Evolutionary conservation across 35 echinoderm and acorn worm genomes (phyloP).

Genomic region (Lytechinus pictus): DNA sequence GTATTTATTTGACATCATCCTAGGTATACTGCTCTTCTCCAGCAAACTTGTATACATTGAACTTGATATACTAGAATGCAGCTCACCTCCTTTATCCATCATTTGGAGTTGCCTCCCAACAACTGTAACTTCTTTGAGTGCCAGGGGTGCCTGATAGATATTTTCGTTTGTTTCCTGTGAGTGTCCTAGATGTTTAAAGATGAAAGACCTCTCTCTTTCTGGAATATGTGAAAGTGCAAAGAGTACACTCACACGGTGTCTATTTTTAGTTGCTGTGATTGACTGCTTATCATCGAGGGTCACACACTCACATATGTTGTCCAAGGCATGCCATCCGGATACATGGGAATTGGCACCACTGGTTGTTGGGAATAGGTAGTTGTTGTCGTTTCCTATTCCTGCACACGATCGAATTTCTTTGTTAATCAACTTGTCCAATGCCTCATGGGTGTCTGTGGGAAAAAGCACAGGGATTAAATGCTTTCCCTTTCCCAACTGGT

Average conservation of each 20-base stretch:
- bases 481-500: neutral
- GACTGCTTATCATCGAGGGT: neutral
- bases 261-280: too few relatives aligned
- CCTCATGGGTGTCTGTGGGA: neutral
- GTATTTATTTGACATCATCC: too few relatives aligned
- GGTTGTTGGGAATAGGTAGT: slow-evolving; percentile 39
- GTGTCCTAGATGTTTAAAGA: neutral
- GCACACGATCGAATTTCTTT: neutral
- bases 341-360: neutral
- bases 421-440: neutral
- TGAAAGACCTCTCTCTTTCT: neutral
- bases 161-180: neutral
- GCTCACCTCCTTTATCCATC: slow-evolving; percentile 21
- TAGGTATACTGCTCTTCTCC: too few relatives aligned
- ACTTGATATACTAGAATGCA: too few relatives aligned
- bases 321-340: neutral
- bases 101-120: neutral
- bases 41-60: too few relatives aligned
- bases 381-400: neutral
- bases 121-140: neutral
- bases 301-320: neutral
- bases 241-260: too few relatives aligned
- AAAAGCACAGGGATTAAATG: neutral
- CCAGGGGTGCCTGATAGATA: neutral
- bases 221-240: too few relatives aligned